Evolutionary conservation across 2,888 invertebrate species (phyloP).

Genomic region (Sceliomorpha sp.): DNA sequence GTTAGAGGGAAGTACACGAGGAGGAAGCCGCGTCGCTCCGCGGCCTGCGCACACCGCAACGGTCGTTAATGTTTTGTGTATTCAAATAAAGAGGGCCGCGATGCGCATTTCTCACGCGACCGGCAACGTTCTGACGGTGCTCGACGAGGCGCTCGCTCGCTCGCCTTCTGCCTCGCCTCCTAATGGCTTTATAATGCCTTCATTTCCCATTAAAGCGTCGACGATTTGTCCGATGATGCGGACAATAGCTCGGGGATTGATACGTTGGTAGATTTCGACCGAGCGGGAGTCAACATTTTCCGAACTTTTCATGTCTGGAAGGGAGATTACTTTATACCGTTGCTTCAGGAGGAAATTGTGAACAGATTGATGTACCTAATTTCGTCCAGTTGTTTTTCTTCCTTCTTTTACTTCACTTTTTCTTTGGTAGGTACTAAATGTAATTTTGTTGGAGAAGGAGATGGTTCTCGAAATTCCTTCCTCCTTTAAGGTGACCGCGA

Average conservation of each 20-base stretch:
- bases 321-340: too few relatives aligned
- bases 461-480: constrained; percentile 42
- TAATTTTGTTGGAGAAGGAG: too few relatives aligned
- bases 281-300: too few relatives aligned
- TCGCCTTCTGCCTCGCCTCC: constrained; percentile 48
- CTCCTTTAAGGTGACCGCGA: constrained; percentile 41
- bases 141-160: constrained; percentile 37
- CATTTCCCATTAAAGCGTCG: constrained; percentile 59
- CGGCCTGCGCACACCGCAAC: constrained; percentile 11
- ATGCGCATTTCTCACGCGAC: constrained; percentile 71
- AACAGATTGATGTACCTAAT: too few relatives aligned
- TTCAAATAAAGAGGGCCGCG: constrained; percentile 73
- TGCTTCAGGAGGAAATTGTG: too few relatives aligned
- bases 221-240: constrained; percentile 1
- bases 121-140: constrained; percentile 52
- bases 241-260: too few relatives aligned
- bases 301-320: too few relatives aligned
- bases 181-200: constrained; percentile 79
- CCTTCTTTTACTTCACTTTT: too few relatives aligned
- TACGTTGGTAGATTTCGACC: too few relatives aligned
- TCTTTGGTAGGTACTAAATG: too few relatives aligned
- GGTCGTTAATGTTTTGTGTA: constrained; percentile 77
- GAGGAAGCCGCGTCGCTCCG: constrained; percentile 3
- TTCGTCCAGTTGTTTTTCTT: too few relatives aligned
- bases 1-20: constrained; percentile 12